These are phyloP conservation scores for Clarias macrocephalus DNA, from an alignment of 2,113 vertebrate genomes.

Conservation along the genomic window DNA sequence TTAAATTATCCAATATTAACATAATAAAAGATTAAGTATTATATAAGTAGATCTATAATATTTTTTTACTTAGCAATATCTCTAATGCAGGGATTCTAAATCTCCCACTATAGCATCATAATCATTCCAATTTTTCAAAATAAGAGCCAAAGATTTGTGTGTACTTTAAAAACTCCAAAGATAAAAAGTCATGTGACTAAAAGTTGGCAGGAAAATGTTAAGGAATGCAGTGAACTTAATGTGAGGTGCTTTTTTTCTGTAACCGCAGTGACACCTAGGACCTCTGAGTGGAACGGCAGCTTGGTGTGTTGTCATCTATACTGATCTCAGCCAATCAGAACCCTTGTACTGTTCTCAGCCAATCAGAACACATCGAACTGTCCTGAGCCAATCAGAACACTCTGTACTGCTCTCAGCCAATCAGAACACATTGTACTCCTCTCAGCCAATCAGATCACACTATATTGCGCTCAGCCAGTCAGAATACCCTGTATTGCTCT, in stretches of 20 bases:
- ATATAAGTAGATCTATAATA: background rate
- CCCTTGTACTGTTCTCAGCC: background rate
- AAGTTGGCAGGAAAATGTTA: background rate
- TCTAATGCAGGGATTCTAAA: background rate
- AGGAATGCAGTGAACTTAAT: background rate
- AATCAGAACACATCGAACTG: background rate
- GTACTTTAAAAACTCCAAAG: background rate
- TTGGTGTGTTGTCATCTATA: constrained; percentile 26
- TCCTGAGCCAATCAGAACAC: background rate
- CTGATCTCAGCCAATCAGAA: background rate
- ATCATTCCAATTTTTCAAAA: background rate
- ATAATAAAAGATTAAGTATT: background rate
- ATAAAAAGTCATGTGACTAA: background rate
- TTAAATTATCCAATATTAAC: background rate
- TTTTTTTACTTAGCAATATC: too few species aligned
- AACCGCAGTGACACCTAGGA: constrained; percentile 10
- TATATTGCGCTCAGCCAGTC: background rate
- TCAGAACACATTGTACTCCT: background rate
- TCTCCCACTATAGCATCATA: background rate
- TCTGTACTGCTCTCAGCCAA: background rate
- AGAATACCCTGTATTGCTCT: background rate
- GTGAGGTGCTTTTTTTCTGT: background rate
- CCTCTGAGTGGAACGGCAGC: constrained; percentile 27
- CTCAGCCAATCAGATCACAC: background rate
- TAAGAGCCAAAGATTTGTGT: background rate